Evolutionary conservation across 2,797 vertebrate genomes (phyloP).

Genomic region (Rhabdophis nuchalis): DNA sequence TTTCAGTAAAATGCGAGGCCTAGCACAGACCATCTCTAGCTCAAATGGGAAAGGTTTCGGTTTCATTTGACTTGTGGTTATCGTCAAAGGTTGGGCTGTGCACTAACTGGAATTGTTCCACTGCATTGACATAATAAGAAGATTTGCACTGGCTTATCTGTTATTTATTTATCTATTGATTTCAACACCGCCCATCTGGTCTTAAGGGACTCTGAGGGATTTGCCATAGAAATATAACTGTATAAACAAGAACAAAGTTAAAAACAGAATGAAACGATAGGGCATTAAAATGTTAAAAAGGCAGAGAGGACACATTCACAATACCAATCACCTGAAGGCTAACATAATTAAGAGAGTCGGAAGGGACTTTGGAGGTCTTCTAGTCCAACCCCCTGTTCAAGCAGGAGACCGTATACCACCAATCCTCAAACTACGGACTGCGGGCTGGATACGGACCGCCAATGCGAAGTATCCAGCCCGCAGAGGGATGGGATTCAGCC

Average conservation of each 20-base stretch:
- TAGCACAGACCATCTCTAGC: background rate
- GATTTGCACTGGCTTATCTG: background rate
- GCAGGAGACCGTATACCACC: background rate
- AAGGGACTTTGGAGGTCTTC: background rate
- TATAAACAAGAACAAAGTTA: background rate
- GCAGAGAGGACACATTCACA: background rate
- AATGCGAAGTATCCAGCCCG: no score
- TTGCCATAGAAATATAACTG: background rate
- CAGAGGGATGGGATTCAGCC: no score
- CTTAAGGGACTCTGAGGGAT: background rate
- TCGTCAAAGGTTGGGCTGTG: background rate
- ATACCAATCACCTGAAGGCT: background rate
- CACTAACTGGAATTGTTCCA: background rate
- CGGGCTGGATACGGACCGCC: no score
- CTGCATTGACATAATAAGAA: background rate
- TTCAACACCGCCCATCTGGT: background rate
- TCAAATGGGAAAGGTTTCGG: background rate
- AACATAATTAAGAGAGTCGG: background rate
- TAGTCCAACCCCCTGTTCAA: background rate
- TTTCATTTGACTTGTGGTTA: background rate
- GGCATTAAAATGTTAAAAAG: background rate
- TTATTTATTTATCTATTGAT: background rate
- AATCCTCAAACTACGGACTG: no score
- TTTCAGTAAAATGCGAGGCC: constrained; percentile 43
- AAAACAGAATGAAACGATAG: background rate